phyloP scores from a whole-genome alignment of 2,797 vertebrate genomes.

The Agapornis canus region DNA sequence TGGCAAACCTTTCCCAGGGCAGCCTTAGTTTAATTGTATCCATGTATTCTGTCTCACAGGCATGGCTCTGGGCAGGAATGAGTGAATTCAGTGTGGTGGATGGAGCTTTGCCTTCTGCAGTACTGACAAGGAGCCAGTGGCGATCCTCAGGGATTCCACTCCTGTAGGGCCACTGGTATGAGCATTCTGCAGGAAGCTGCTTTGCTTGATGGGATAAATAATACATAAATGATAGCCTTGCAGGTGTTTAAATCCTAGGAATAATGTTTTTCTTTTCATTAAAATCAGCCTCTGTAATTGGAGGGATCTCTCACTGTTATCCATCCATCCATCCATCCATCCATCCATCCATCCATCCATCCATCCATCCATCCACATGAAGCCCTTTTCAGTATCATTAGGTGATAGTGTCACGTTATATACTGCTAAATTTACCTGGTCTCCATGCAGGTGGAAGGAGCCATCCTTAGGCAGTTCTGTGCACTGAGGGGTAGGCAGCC shows the following conservation, averaged over 20 bases:
- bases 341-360: neutral
- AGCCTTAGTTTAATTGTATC: neutral
- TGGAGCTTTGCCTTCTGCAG: neutral
- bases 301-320: neutral
- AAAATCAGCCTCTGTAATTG: neutral
- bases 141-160: neutral
- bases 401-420: neutral
- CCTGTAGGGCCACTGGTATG: neutral
- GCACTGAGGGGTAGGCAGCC: neutral
- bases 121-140: neutral
- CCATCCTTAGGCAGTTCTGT: neutral
- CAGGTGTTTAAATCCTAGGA: neutral
- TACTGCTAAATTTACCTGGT: neutral
- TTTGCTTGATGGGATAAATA: neutral
- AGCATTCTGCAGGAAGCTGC: neutral
- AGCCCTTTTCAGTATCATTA: neutral
- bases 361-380: neutral
- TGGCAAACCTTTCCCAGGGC: neutral
- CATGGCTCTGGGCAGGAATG: neutral
- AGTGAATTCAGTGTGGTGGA: neutral
- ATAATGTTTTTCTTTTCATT: neutral
- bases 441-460: neutral
- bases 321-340: accelerated
- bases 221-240: neutral
- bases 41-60: neutral